phyloP scores from a whole-genome alignment of 2,113 vertebrate genomes.

The Rafetus swinhoei region DNA sequence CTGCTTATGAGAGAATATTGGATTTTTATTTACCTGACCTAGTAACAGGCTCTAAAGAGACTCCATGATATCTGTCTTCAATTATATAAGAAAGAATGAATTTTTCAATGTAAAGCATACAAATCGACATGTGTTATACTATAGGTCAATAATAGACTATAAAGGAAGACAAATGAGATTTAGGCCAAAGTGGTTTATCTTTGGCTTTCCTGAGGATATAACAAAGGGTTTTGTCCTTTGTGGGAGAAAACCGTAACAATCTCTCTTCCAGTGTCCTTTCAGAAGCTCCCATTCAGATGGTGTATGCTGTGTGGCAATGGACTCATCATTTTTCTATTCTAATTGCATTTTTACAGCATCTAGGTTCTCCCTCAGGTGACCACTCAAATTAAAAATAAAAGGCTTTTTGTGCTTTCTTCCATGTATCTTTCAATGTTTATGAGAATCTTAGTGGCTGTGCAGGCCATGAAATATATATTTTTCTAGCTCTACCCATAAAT shows the following conservation, averaged over 20 bases:
- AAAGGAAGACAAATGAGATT: slow-evolving; percentile 43
- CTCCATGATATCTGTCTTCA: slow-evolving; percentile 10
- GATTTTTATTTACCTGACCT: slow-evolving; percentile 62
- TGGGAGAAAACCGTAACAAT: background rate
- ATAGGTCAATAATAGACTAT: slow-evolving; percentile 45
- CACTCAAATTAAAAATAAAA: background rate
- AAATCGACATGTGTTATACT: background rate
- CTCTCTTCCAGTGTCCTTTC: background rate
- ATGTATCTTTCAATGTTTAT: rapidly evolving
- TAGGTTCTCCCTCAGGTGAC: background rate
- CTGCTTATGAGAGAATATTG: slow-evolving; percentile 36
- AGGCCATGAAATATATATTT: background rate
- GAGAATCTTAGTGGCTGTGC: background rate
- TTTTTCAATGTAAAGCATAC: slow-evolving; percentile 47
- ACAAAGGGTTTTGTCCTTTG: background rate
- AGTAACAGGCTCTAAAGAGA: slow-evolving; percentile 41
- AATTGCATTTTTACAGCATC: background rate
- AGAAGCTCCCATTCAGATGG: background rate
- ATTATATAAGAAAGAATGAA: slow-evolving; percentile 30
- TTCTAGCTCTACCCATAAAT: background rate
- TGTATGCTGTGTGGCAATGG: background rate
- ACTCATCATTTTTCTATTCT: background rate
- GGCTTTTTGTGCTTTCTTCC: background rate
- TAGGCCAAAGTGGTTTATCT: slow-evolving; percentile 33
- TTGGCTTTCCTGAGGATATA: slow-evolving; percentile 18